Percentiles rank a stretch among this genome's conserved stretches.
These are phyloP conservation scores for Eriocheir sinensis DNA, from an alignment of 1,140 invertebrate genomes.

Conservation along the genomic window DNA sequence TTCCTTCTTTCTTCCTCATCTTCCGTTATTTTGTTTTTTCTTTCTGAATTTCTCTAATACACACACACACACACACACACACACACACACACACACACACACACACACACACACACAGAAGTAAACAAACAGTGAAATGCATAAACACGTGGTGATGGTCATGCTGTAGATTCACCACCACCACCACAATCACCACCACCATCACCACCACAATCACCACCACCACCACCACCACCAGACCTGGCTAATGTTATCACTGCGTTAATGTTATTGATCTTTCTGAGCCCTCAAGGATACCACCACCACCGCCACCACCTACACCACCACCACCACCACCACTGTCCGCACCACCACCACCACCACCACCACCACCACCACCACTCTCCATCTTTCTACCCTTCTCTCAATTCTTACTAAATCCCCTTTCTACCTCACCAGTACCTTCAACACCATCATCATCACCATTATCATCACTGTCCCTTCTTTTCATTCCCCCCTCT, in stretches of 20 bases:
- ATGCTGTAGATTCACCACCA: too few relatives aligned
- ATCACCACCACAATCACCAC: background rate
- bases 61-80: background rate
- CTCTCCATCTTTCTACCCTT: too few relatives aligned
- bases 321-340: too few relatives aligned
- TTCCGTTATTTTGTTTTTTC: too few relatives aligned
- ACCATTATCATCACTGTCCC: background rate
- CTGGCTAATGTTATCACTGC: slow-evolving; percentile 62
- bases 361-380: too few relatives aligned
- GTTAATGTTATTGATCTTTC: slow-evolving; percentile 64
- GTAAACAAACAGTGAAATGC: too few relatives aligned
- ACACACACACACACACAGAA: too few relatives aligned
- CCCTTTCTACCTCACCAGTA: background rate
- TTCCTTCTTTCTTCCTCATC: too few relatives aligned
- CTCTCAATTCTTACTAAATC: too few relatives aligned
- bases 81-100: too few relatives aligned
- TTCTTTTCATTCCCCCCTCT: background rate
- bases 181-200: background rate
- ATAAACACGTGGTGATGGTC: too few relatives aligned
- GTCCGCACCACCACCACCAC: background rate
- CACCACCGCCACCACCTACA: background rate
- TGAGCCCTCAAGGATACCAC: slow-evolving; percentile 2
- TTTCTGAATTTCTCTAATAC: too few relatives aligned
- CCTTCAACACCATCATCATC: background rate
- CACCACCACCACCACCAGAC: background rate